Evolutionary conservation across 2,888 invertebrate genomes (phyloP), one percentile per base, ranked within the genome.

Genomic region (Eristalis intricaria): DNA sequence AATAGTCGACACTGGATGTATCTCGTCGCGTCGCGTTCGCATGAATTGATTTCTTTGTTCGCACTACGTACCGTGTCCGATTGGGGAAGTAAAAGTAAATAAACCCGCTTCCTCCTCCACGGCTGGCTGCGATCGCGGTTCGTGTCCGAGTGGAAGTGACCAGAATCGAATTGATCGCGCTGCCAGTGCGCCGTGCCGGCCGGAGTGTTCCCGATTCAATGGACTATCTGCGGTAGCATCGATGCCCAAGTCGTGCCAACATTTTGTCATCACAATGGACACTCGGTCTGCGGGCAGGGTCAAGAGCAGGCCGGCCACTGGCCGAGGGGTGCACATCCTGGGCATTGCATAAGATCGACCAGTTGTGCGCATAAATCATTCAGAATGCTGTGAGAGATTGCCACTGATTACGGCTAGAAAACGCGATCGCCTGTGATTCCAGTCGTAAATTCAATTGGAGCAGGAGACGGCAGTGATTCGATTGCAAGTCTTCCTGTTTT

Each of bases 1-100:
- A 32, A 32, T 32, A 56, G 76, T 19, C 23, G 1, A 50, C 50
- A 19, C 50, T n/a, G 40, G 61, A 26, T 79, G 66, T 50, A 56
- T 66, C 15, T 40, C 13, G 40, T 2, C 38, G 43, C 13, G 40
- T 2, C 38, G 43, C 40, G 40, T 60, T 11, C 38, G 26, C n/a
- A 81, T 81, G 73, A 85, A 85, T 81, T 77, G 38, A 69, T 43
- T 64, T 43, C 85, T 81, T 85, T 85, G 85, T 84, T 56, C 74
- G 38, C 32, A 35, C 13, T 40, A 50, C 5, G 35, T n/a, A 69
- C 22, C 35, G 32, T 65, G 32, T 32, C 58, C 64, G 43, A 69
- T 64, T 77, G 64, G 70, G 43, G 50, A 50, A 79, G 63, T 66
- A 80, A 80, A 68, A 68, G 79, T 73, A 69, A 84, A 84, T 63